Conservation (phyloP, 2,113 vertebrate genomes). For the Scytalopus superciliaris region DNA sequence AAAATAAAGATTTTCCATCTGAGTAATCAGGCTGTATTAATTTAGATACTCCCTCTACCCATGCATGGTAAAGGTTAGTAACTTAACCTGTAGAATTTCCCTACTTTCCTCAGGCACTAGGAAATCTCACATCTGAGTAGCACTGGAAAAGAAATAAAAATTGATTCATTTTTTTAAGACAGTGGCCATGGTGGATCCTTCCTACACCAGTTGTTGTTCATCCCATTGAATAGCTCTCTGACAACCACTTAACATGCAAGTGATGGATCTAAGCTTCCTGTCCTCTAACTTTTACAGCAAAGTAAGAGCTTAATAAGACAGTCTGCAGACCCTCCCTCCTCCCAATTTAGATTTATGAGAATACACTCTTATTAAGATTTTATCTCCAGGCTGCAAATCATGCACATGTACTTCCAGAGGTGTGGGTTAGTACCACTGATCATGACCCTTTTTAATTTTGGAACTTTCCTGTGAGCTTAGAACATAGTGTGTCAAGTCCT, state of each 20-base stretch:
- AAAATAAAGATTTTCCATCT: background rate
- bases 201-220: background rate
- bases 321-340: background rate
- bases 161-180: background rate
- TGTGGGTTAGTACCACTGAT: background rate
- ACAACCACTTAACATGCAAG: background rate
- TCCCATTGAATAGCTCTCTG: background rate
- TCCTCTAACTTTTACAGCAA: background rate
- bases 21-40: background rate
- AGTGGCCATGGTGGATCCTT: background rate
- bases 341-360: background rate
- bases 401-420: background rate
- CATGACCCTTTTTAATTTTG: background rate
- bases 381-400: background rate
- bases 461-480: background rate
- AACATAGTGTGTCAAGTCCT: background rate
- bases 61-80: background rate
- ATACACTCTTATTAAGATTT: constrained; percentile 1
- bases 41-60: background rate
- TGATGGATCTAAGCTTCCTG: background rate
- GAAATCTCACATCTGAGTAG: background rate
- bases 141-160: background rate
- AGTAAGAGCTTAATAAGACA: background rate
- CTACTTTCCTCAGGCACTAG: background rate
- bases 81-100: background rate